Percentiles rank a stretch among this genome's conserved stretches.
phyloP scores from a whole-genome alignment of 1,140 invertebrate genomes.

The Drosophila auraria region DNA sequence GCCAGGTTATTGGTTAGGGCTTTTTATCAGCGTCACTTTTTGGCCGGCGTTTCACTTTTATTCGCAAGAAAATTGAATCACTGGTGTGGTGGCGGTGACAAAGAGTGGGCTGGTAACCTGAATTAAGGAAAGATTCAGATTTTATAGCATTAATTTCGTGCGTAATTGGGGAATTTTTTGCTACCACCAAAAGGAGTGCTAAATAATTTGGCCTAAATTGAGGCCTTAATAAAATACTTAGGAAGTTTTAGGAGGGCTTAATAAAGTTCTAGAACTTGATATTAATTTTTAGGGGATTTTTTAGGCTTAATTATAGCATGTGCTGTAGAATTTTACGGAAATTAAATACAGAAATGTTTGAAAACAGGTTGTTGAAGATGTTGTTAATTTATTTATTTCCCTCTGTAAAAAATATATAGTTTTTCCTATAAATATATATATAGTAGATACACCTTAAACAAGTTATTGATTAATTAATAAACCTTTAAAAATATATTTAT shows the following conservation, averaged over 20 bases:
- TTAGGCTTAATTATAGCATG: no score
- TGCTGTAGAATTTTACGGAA: no score
- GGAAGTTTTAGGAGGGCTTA: not conserved
- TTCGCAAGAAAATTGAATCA: conserved; percentile 64
- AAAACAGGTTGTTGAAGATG: no score
- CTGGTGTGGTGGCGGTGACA: conserved; percentile 12
- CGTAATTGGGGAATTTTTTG: no score
- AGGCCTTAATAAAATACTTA: conserved; percentile 19
- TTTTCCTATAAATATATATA: not conserved
- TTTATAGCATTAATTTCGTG: conserved; percentile 10
- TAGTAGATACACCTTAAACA: not conserved
- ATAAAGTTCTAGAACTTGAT: not conserved
- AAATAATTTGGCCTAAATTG: conserved; percentile 6
- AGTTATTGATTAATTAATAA: no score
- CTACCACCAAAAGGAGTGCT: conserved; percentile 9
- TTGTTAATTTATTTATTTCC: no score
- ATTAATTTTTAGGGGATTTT: no score
- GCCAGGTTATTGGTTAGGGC: conserved; percentile 16
- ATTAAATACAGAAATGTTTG: no score
- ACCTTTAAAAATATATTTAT: not conserved
- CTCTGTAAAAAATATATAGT: no score
- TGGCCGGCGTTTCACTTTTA: conserved; percentile 66
- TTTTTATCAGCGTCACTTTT: conserved; percentile 22
- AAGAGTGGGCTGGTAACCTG: conserved; percentile 15
- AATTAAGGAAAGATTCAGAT: conserved; percentile 1